Evolutionary conservation across 2,797 vertebrate species (phyloP).

Genomic region (Pachyuromys duprasi): DNA sequence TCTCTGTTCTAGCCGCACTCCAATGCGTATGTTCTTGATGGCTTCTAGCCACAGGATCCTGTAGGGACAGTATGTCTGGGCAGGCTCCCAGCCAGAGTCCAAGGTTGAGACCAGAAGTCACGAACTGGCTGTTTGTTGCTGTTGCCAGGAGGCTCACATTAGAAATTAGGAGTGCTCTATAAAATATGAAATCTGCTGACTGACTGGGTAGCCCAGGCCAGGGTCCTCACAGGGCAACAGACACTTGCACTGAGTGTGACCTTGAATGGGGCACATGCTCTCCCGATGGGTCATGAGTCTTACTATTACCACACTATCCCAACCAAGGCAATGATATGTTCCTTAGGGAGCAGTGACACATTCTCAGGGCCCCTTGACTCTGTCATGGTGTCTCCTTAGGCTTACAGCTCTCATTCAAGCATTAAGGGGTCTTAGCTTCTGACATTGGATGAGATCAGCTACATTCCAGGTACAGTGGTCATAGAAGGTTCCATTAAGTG

Average conservation of each 20-base stretch:
- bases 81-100: not conserved
- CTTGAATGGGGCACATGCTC: not conserved
- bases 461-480: not conserved
- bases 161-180: not conserved
- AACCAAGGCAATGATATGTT: not conserved
- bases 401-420: not conserved
- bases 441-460: not conserved
- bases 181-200: not conserved
- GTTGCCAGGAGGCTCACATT: not conserved
- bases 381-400: not conserved
- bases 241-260: not conserved
- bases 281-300: not conserved
- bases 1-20: not conserved
- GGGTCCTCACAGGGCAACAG: rapidly evolving
- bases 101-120: not conserved
- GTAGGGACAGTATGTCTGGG: not conserved
- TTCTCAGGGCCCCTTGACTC: not conserved
- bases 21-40: slow-evolving; percentile 64
- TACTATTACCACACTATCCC: not conserved
- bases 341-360: not conserved
- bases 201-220: not conserved
- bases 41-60: slow-evolving; percentile 47
- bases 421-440: not conserved
- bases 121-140: not conserved
- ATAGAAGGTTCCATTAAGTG: not conserved